Conservation (phyloP, 2,888 invertebrate genomes). For the Drosophila stalkeri region DNA sequence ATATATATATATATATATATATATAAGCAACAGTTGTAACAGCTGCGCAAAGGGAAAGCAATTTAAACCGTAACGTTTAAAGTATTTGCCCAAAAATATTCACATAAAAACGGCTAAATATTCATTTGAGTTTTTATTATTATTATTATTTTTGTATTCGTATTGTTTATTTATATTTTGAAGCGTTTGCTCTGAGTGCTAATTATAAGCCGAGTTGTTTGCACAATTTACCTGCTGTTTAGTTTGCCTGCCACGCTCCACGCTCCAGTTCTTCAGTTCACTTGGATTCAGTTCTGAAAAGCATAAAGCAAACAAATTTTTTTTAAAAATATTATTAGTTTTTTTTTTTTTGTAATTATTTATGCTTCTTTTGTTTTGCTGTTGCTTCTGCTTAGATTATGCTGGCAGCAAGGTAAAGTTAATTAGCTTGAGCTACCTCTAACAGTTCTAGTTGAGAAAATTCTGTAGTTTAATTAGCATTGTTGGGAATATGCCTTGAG, state of each 20-base stretch:
- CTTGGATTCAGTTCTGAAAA: constrained; percentile 4
- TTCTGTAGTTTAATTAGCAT: constrained; percentile 4
- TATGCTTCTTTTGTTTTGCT: not conserved
- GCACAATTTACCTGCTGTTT: constrained; percentile 71
- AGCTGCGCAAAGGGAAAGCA: constrained; percentile 22
- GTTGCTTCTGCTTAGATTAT: not conserved
- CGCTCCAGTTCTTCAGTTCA: constrained; percentile 60
- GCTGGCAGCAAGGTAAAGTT: not conserved
- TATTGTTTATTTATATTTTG: constrained; percentile 24
- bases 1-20: not conserved
- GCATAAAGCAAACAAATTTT: constrained; percentile 2
- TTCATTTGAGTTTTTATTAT: not conserved
- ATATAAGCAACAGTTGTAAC: constrained; percentile 62
- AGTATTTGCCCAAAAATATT: not conserved
- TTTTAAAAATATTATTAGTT: not conserved
- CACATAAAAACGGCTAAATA: not conserved
- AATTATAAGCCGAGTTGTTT: constrained; percentile 68
- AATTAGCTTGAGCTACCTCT: constrained; percentile 14
- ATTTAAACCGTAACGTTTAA: not conserved
- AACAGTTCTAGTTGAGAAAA: not conserved
- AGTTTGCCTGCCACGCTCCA: constrained; percentile 67
- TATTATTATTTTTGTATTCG: not conserved
- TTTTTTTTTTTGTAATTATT: constrained; percentile 2
- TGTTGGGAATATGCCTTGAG: not conserved
- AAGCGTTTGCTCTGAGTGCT: constrained; percentile 42